phyloP scores from a whole-genome alignment of 2,888 invertebrate genomes.

The Synanthedon formicaeformis region DNA sequence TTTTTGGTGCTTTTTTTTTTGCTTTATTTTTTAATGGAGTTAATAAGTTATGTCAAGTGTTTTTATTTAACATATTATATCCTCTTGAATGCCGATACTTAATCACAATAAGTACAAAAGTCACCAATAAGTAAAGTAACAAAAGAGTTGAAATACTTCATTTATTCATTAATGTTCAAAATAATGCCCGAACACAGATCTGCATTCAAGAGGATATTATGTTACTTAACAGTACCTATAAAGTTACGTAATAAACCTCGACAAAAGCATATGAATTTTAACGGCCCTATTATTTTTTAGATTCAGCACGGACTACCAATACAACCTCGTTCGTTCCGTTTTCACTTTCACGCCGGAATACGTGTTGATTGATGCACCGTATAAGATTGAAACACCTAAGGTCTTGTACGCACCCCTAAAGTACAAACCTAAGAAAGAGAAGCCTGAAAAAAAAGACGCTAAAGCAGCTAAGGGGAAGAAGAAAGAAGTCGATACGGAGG shows the following conservation, averaged over 20 bases:
- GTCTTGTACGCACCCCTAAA: constrained; percentile 30
- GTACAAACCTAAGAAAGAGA: constrained; percentile 30
- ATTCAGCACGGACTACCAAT: constrained; percentile 58
- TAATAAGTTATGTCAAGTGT: too few relatives aligned
- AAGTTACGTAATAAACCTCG: not conserved
- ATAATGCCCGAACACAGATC: too few relatives aligned
- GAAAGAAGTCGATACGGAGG: constrained; percentile 32
- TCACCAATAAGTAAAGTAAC: too few relatives aligned
- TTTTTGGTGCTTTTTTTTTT: too few relatives aligned
- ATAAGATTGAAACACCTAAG: constrained; percentile 42
- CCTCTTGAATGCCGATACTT: too few relatives aligned
- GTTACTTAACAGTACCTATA: not conserved
- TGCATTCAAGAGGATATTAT: not conserved
- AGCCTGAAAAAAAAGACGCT: constrained; percentile 28
- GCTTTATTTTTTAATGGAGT: too few relatives aligned
- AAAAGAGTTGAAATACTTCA: too few relatives aligned
- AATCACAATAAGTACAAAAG: too few relatives aligned
- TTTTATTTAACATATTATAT: not conserved
- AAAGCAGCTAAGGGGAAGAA: constrained; percentile 31
- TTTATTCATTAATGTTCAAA: too few relatives aligned
- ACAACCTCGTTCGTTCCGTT: constrained; percentile 43
- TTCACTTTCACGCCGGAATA: constrained; percentile 51
- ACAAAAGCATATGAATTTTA: not conserved
- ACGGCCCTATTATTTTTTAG: constrained; percentile 14
- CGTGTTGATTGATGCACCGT: constrained; percentile 33